These are phyloP conservation scores for Mus spretus DNA, from an alignment of 2,797 vertebrate genomes.

Conservation along the genomic window DNA sequence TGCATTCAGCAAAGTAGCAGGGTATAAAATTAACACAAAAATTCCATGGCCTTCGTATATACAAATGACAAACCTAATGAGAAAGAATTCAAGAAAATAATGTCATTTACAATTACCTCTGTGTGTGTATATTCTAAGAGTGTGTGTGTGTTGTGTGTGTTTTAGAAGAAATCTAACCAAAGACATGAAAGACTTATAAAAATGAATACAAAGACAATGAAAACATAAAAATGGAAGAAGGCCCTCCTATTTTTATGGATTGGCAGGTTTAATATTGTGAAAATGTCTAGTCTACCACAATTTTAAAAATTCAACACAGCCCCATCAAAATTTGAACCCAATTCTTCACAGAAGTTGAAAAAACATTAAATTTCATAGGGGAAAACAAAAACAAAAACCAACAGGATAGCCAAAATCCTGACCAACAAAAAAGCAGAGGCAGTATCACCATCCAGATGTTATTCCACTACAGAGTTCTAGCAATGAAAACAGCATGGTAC, in stretches of 20 bases:
- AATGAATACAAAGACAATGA: neutral
- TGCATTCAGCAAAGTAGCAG: neutral
- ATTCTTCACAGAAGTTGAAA: neutral
- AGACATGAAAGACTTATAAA: neutral
- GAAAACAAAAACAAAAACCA: neutral
- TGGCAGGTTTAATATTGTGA: neutral
- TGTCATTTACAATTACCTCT: neutral
- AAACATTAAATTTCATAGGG: neutral
- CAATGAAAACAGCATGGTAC: neutral
- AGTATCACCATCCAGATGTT: neutral
- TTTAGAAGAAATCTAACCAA: neutral
- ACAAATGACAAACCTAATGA: neutral
- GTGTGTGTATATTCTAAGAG: neutral
- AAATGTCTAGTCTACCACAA: neutral
- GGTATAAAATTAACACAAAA: neutral
- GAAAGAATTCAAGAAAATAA: neutral
- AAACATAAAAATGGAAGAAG: neutral
- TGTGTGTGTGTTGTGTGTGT: too few species aligned
- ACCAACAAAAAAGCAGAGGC: neutral
- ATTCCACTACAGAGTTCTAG: neutral
- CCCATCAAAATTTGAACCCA: neutral
- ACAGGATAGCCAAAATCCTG: neutral
- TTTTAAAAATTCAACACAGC: neutral
- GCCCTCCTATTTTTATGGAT: neutral
- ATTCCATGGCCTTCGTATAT: neutral